These are phyloP conservation scores for Gastracanthus pulcherrimus DNA, from an alignment of 2,888 invertebrate species.

Conservation along the genomic window DNA sequence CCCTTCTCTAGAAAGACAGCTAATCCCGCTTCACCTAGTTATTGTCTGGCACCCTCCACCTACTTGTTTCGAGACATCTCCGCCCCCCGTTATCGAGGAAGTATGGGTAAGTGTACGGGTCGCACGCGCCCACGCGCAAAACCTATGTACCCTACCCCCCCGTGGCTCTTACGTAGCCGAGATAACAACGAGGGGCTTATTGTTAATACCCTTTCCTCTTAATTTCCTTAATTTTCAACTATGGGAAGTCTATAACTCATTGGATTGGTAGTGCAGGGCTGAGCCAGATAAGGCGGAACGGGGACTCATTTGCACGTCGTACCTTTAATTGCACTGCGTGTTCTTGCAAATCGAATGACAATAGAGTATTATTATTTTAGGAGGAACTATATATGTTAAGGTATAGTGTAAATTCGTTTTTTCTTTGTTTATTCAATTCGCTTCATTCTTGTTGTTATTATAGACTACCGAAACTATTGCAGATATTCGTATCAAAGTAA, in stretches of 20 bases:
- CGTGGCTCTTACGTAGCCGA: conserved; percentile 26
- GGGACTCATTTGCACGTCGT: neutral
- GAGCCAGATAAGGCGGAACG: neutral
- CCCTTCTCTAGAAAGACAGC: conserved; percentile 39
- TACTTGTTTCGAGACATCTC: neutral
- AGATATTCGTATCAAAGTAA: no score
- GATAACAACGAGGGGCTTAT: conserved; percentile 10
- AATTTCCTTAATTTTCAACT: neutral
- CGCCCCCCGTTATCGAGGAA: neutral
- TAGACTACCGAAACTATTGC: no score
- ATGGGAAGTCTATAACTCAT: neutral
- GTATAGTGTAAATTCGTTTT: no score
- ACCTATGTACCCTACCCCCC: no score
- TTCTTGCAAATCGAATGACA: neutral
- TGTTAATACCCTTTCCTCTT: conserved; percentile 10
- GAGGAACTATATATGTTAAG: no score
- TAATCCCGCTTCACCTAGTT: conserved; percentile 43
- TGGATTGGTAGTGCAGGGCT: neutral
- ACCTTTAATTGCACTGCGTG: neutral
- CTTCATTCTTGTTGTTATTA: no score
- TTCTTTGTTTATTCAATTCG: no score
- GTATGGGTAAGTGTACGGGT: neutral
- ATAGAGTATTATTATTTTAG: neutral
- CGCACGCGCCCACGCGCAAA: neutral
- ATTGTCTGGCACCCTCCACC: conserved; percentile 21